Conservation (phyloP, 1,140 invertebrate species). For the Rhizoglyphus robini region DNA sequence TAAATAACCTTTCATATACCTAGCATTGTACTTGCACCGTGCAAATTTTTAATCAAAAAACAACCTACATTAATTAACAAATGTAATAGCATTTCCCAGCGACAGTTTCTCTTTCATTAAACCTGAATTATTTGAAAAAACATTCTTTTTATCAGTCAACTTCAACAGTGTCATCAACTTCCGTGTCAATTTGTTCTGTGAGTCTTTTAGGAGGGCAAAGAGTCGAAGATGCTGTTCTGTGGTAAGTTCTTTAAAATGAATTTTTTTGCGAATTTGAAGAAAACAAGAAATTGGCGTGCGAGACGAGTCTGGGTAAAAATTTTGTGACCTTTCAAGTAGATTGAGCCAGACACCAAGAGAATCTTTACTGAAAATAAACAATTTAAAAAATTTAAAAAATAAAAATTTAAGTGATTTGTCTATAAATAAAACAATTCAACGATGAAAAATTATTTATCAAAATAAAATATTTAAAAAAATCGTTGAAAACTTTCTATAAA, state of each 20-base stretch:
- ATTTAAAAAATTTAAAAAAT: too few relatives aligned
- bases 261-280: slow-evolving; percentile 27
- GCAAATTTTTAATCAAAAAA: too few relatives aligned
- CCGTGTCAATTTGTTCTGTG: not conserved
- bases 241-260: slow-evolving; percentile 17
- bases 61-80: too few relatives aligned
- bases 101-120: slow-evolving; percentile 44
- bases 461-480: too few relatives aligned
- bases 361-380: slow-evolving; percentile 42
- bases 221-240: slow-evolving; percentile 12
- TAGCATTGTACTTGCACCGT: too few relatives aligned
- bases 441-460: too few relatives aligned
- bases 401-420: too few relatives aligned
- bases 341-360: slow-evolving; percentile 50
- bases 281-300: slow-evolving; percentile 11
- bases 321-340: slow-evolving; percentile 52
- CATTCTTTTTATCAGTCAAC: slow-evolving; percentile 18
- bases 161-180: slow-evolving; percentile 15
- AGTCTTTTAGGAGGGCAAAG: slow-evolving; percentile 18
- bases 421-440: too few relatives aligned
- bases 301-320: slow-evolving; percentile 38
- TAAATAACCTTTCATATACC: too few relatives aligned
- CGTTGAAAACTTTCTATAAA: too few relatives aligned
- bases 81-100: slow-evolving; percentile 41
- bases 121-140: slow-evolving; percentile 33